Base-by-base conservation (phyloP, 1,140 invertebrate species). In the Dolichoris vasculosae region DNA sequence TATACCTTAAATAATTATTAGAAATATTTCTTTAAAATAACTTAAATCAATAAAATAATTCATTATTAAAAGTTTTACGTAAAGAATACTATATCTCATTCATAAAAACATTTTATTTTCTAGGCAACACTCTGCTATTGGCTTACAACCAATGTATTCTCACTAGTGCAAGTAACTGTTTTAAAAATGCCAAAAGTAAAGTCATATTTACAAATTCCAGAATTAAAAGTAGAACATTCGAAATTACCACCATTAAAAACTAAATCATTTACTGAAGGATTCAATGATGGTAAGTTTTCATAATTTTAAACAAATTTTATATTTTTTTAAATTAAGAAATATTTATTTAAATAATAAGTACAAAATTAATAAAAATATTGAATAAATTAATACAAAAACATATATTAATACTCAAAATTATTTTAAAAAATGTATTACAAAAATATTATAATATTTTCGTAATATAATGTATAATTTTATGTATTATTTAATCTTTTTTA, bases 41-140 rank as follows among this genome's bases (percentile, higher is more conserved):
- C 30, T 13, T 79, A 69, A 69, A 40, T 15, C 43, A 11, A 51
- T 51, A 51, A 51, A 51, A 51, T 11, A 51, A 51, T 51, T 51
- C 7, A 17, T 51, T 51, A 17, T 17, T 51, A 51, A 38, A 55
- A 2, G 71, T 59, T 46, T 43, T 40, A 59, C 26, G 43, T 63
- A 75, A 13, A 35, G 59, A 78, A 55, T 13, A 55, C 20, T 59
- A 73, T 69, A 35, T 11, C 8, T 38, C 40, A 48, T 79, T 46
- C 55, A 55, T 84, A 69, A 48, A 35, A 69, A 51, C n/a, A n/a
- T n/a, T n/a, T 40, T 59, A 35, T 87, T 87, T 91, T 92, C n/a
- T 88, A 96, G 96, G 97, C 97, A 26, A 96, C 99, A 89, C 93
- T 98, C 38, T 96, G 96, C 63, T 99, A 99, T 91, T 99, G 98